These are phyloP conservation scores for Portevinia maculata DNA, from an alignment of 2,888 invertebrate genomes.

Conservation along the genomic window DNA sequence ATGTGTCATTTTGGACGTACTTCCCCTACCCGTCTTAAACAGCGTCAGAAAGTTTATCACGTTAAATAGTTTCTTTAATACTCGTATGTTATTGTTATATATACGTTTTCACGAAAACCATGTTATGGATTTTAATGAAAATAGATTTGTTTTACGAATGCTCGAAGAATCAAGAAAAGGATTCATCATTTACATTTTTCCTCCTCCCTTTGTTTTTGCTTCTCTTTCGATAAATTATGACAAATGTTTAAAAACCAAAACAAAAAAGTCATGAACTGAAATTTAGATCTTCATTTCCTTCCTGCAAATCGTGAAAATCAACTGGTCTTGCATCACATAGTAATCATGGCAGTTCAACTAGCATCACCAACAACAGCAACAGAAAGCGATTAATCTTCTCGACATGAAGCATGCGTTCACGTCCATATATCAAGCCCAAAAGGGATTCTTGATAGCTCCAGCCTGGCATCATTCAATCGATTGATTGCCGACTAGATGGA, in stretches of 20 bases:
- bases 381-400: constrained; percentile 70
- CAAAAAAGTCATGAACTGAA: constrained; percentile 26
- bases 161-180: too few species aligned
- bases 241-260: constrained; percentile 6
- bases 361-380: constrained; percentile 28
- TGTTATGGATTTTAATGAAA: too few species aligned
- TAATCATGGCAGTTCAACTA: constrained; percentile 23
- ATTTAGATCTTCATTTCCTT: constrained; percentile 28
- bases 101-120: too few species aligned
- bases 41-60: too few species aligned
- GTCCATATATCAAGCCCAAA: constrained; percentile 69
- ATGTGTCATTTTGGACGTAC: too few species aligned
- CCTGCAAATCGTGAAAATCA: constrained; percentile 34
- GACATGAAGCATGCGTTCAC: constrained; percentile 72
- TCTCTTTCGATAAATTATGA: constrained; percentile 14
- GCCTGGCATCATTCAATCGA: constrained; percentile 32
- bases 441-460: constrained; percentile 66
- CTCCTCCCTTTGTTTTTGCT: too few species aligned
- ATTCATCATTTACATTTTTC: too few species aligned
- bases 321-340: constrained; percentile 13
- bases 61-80: too few species aligned
- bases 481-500: constrained; percentile 36
- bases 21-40: too few species aligned
- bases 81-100: too few species aligned
- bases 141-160: too few species aligned